Percentiles rank a stretch among this genome's conserved stretches.
Evolutionary conservation across 1,140 invertebrate genomes (phyloP).

Genomic region (Halesus radiatus): DNA sequence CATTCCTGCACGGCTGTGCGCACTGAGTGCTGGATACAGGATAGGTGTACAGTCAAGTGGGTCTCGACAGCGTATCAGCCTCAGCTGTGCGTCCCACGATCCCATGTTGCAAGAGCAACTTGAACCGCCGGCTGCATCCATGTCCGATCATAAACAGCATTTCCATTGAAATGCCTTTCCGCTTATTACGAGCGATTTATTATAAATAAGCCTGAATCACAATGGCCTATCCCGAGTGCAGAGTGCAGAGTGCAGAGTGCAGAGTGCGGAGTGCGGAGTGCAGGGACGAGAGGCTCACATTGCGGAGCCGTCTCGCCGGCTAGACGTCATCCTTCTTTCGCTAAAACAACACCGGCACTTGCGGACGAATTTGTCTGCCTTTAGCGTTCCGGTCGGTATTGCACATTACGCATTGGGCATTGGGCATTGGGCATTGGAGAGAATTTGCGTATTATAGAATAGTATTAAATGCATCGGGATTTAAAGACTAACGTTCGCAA

Average conservation of each 20-base stretch:
- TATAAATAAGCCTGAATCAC: background rate
- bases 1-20: background rate
- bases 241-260: too few relatives aligned
- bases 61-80: too few relatives aligned
- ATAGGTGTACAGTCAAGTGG: background rate
- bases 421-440: background rate
- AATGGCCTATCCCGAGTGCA: background rate
- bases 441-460: slow-evolving; percentile 11
- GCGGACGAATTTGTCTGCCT: slow-evolving; percentile 4
- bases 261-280: too few relatives aligned
- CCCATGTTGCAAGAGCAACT: background rate
- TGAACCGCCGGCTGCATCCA: background rate
- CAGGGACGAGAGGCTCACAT: background rate
- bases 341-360: slow-evolving; percentile 8
- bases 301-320: background rate
- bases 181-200: slow-evolving; percentile 6
- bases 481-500: too few relatives aligned
- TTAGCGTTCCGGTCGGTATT: background rate
- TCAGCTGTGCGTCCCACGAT: too few relatives aligned
- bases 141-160: background rate
- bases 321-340: slow-evolving; percentile 14
- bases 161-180: slow-evolving; percentile 22
- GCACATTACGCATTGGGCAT: background rate
- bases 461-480: background rate
- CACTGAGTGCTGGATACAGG: background rate